Percentiles rank a stretch among this genome's conserved stretches.
Evolutionary conservation across 2,797 vertebrate genomes (phyloP).

Genomic region (Myioborus melanocephalus): DNA sequence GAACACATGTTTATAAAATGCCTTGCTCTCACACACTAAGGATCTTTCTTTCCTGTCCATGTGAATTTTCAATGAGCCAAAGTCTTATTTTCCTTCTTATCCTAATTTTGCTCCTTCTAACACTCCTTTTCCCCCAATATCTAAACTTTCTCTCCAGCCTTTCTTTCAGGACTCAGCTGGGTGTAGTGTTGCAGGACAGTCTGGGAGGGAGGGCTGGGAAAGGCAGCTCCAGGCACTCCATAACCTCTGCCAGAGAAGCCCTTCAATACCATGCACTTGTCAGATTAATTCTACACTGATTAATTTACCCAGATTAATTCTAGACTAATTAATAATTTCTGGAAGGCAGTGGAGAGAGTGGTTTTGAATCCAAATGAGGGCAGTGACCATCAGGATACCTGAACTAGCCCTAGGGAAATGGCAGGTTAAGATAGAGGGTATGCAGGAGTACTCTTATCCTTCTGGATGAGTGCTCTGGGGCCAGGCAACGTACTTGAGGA

Average conservation of each 20-base stretch:
- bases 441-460: not conserved
- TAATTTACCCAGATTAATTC: not conserved
- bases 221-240: not conserved
- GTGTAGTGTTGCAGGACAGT: not conserved
- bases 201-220: not conserved
- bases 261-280: not conserved
- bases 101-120: not conserved
- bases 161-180: not conserved
- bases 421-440: not conserved
- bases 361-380: not conserved
- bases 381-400: not conserved
- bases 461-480: not conserved
- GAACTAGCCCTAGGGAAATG: not conserved
- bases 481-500: not conserved
- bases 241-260: not conserved
- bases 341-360: not conserved
- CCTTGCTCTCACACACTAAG: not conserved
- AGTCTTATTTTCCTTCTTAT: not conserved
- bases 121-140: accelerated
- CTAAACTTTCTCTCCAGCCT: not conserved
- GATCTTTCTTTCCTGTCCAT: not conserved
- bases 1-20: not conserved
- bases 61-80: not conserved
- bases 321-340: not conserved
- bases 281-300: not conserved